phyloP scores from a whole-genome alignment of 1,140 invertebrate genomes.

The Zaprionus ornatus region DNA sequence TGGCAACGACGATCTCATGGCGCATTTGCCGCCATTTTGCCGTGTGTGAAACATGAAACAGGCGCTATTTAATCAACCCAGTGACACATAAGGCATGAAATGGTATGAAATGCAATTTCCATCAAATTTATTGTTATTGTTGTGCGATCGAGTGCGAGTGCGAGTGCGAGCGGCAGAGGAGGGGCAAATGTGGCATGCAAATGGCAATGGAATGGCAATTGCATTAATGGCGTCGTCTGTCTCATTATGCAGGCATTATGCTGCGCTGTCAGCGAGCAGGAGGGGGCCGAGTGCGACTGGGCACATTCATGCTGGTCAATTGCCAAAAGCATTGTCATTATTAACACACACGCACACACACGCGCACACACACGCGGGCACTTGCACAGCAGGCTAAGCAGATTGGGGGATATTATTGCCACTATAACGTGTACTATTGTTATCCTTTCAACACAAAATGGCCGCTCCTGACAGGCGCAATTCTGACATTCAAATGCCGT shows the following conservation, averaged over 20 bases:
- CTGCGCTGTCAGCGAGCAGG: conserved; percentile 19
- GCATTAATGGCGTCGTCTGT: conserved; percentile 66
- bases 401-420: conserved; percentile 66
- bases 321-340: conserved; percentile 69
- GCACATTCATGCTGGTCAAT: conserved; percentile 78
- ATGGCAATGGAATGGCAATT: conserved; percentile 67
- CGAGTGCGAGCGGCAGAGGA: neutral
- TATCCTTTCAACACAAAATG: conserved; percentile 79
- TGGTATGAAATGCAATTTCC: conserved; percentile 74
- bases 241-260: conserved; percentile 61
- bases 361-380: conserved; percentile 12
- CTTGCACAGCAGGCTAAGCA: conserved; percentile 54
- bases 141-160: conserved; percentile 34
- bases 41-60: conserved; percentile 5
- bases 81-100: conserved; percentile 71
- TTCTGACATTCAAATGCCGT: conserved; percentile 68
- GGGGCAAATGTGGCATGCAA: conserved; percentile 62
- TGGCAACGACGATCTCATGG: conserved; percentile 11
- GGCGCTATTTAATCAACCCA: conserved; percentile 66
- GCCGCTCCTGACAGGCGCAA: conserved; percentile 44
- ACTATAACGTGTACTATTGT: conserved; percentile 63
- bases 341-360: conserved; percentile 42
- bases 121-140: conserved; percentile 79
- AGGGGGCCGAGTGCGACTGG: conserved; percentile 12
- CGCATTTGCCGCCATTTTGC: conserved; percentile 49